phyloP scores from a whole-genome alignment of 2,888 invertebrate species.

The Cerastis rubricosa region DNA sequence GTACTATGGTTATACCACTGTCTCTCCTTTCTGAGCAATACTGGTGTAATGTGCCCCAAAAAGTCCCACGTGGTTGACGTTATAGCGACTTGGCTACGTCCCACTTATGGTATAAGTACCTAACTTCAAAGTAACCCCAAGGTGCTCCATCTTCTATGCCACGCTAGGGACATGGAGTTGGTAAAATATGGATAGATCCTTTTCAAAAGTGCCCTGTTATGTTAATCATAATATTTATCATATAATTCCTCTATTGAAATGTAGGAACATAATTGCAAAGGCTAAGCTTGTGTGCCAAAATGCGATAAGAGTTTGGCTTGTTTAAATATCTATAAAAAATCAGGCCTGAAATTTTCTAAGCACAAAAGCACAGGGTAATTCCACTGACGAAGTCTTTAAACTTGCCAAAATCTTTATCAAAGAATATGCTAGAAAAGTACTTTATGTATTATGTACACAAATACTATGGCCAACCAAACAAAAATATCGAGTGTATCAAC shows the following conservation, averaged over 20 bases:
- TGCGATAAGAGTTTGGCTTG: neutral
- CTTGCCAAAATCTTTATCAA: too few species aligned
- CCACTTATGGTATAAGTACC: neutral
- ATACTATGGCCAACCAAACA: neutral
- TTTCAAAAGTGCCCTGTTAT: neutral
- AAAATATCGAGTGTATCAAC: slow-evolving; percentile 43
- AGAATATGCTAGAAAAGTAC: too few species aligned
- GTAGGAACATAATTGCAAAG: neutral
- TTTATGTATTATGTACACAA: neutral
- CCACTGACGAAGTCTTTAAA: too few species aligned
- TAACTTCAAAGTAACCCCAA: slow-evolving; percentile 4
- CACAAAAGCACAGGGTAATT: too few species aligned
- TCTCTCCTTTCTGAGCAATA: neutral
- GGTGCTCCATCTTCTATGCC: slow-evolving; percentile 11
- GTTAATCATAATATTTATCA: neutral
- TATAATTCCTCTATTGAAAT: neutral
- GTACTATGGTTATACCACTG: neutral
- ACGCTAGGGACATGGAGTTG: neutral
- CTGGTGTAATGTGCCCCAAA: too few species aligned
- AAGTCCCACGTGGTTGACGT: neutral
- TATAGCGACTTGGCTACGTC: neutral
- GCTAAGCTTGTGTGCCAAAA: neutral
- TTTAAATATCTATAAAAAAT: neutral
- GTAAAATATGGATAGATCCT: neutral
- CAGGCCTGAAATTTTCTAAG: neutral